Evolutionary conservation across 1,140 invertebrate genomes (phyloP).

Genomic region (Drosophila melanogaster): DNA sequence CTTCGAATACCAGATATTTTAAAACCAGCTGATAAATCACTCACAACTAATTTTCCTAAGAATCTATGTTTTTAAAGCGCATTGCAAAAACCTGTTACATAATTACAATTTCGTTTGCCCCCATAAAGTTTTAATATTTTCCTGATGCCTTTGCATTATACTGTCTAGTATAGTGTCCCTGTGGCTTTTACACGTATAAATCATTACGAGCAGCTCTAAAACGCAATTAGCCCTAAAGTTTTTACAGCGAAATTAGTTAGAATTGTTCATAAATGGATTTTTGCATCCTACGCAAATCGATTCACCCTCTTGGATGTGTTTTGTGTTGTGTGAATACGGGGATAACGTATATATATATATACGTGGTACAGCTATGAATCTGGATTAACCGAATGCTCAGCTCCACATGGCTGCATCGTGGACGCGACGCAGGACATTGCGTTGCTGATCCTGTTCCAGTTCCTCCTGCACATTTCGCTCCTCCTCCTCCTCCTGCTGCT

Average conservation of each 20-base stretch:
- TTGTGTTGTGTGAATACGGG: slow-evolving; percentile 3
- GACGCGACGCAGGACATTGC: slow-evolving; percentile 25
- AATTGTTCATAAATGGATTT: slow-evolving; percentile 17
- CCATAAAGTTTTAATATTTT: neutral
- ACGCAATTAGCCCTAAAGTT: slow-evolving; percentile 6
- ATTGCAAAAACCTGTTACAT: neutral
- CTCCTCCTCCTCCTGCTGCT: neutral
- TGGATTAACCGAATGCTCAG: slow-evolving; percentile 11
- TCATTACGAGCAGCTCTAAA: neutral
- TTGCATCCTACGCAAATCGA: neutral
- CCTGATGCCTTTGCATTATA: no score
- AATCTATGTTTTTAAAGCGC: slow-evolving; percentile 2
- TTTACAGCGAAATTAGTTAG: slow-evolving; percentile 11
- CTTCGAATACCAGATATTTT: slow-evolving; percentile 13
- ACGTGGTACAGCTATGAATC: slow-evolving; percentile 16
- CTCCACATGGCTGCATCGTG: slow-evolving; percentile 48
- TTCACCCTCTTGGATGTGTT: slow-evolving; percentile 18
- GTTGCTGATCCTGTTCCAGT: slow-evolving; percentile 4
- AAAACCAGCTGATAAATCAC: slow-evolving; percentile 17
- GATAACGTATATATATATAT: slow-evolving; percentile 15
- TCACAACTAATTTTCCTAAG: slow-evolving; percentile 1
- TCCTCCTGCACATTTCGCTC: neutral
- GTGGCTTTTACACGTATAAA: neutral
- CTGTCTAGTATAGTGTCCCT: no score
- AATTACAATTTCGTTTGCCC: neutral